A percentile compares a stretch with the other conserved stretches of the same genome.
Conservation (phyloP, 2,888 invertebrate species). For the Neoscelio sp. region DNA sequence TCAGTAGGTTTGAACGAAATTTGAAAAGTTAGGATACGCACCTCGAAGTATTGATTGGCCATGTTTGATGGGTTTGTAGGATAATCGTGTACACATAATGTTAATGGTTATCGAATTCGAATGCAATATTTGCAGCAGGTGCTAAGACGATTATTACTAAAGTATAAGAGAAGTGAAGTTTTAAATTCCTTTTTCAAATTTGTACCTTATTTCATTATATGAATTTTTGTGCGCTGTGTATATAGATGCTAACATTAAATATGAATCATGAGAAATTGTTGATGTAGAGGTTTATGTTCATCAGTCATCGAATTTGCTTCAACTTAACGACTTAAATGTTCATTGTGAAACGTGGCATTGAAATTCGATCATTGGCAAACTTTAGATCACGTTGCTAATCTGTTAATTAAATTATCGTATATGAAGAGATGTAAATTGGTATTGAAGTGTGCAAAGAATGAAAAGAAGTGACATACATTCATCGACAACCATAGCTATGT, state of each 20-base stretch:
- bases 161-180: slow-evolving; percentile 13
- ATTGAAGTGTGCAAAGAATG: slow-evolving; percentile 39
- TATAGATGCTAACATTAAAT: slow-evolving; percentile 28
- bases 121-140: slow-evolving; percentile 17
- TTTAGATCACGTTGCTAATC: slow-evolving; percentile 13
- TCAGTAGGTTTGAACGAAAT: not conserved
- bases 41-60: slow-evolving; percentile 5
- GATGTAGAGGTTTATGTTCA: slow-evolving; percentile 4
- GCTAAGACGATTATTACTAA: slow-evolving; percentile 8
- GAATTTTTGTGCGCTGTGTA: slow-evolving; percentile 31
- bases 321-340: not conserved
- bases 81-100: slow-evolving; percentile 46
- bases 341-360: not conserved
- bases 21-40: slow-evolving; percentile 36
- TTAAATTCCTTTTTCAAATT: not conserved
- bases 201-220: not conserved
- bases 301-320: slow-evolving; percentile 23
- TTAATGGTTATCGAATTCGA: slow-evolving; percentile 29
- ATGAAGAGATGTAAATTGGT: slow-evolving; percentile 27
- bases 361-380: slow-evolving; percentile 37
- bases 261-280: slow-evolving; percentile 6
- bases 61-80: slow-evolving; percentile 12
- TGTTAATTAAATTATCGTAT: slow-evolving; percentile 21
- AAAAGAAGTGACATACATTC: slow-evolving; percentile 50
- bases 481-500: slow-evolving; percentile 47